Base-by-base conservation (phyloP, 2,888 invertebrate genomes). In the Mimachlamys varia region DNA sequence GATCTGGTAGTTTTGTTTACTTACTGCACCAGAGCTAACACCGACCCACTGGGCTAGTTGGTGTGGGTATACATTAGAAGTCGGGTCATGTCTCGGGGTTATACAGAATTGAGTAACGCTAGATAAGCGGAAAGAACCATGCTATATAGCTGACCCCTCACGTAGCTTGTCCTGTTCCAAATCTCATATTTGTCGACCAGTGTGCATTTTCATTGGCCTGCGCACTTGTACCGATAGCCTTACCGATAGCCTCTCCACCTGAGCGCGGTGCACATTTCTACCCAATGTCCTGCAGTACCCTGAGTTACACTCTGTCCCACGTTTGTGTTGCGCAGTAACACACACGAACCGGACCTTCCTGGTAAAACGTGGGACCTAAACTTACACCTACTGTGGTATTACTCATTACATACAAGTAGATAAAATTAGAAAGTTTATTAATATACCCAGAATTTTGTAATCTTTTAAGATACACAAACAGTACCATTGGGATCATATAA, bases 71-170 rank as follows among this genome's bases (percentile, higher is more conserved):
- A 88, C 49, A 90, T 91, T 90, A 58, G 89, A 50, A 89, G 90
- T 90, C 88, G 62, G 91, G 91, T 89, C 91, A 91, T 91, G 91
- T 88, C 76, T 91, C 38, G 49, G 62, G 50, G 87, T 87, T 44
- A 58, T 44, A 49, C 33, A 76, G 76, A 53, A 89, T 91, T 91
- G 91, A 89, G 89, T 89, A 91, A 91, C 88, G 89, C 87, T 91
- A 91, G 91, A 91, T 91, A 91, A 91, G 91, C 37, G 49, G 53
- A 44, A 55, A 76, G 76, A 15, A 0, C 76, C 76, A 27, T 27
- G 76, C 33, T 33, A 76, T 38, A 88, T 58, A 19, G 55, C 37
- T 88, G 88, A 90, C 90, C 90, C 88, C 53, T 62, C 90, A 90
- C 58, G 90, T 90, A 76, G 76, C n/a, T n/a, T n/a, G 76, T 76